These are phyloP conservation scores for Chamaea fasciata DNA, from an alignment of 2,113 vertebrate genomes.

Conservation along the genomic window DNA sequence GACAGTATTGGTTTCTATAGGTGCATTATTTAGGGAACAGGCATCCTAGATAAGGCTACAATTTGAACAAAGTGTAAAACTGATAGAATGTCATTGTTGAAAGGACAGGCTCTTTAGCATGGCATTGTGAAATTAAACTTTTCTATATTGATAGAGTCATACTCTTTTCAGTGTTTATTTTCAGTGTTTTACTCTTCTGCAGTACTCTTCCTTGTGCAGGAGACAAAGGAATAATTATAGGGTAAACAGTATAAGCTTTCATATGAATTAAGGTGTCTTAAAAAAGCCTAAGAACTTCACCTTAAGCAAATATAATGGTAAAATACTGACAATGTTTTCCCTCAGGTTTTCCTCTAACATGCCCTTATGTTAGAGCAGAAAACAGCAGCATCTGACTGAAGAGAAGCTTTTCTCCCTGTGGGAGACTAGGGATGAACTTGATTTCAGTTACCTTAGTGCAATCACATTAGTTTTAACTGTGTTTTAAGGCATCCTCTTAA, in stretches of 20 bases:
- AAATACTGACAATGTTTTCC: background rate
- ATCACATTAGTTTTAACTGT: background rate
- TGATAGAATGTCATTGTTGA: background rate
- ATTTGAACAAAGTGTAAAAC: background rate
- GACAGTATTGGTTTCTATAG: background rate
- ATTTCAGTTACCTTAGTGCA: background rate
- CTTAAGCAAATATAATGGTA: background rate
- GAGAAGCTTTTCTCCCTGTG: background rate
- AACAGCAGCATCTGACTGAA: background rate
- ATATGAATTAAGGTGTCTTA: background rate
- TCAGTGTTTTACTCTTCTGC: background rate
- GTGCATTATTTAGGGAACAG: rapidly evolving
- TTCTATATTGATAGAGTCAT: background rate
- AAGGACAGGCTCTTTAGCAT: background rate
- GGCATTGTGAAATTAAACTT: background rate
- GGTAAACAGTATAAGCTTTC: background rate
- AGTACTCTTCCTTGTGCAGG: background rate
- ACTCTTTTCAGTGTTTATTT: background rate
- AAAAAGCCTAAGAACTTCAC: background rate
- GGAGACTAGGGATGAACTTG: background rate
- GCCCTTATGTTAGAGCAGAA: background rate
- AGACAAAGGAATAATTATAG: background rate
- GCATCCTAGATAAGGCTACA: background rate
- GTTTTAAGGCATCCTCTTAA: background rate
- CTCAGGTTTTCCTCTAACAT: background rate